Base-by-base conservation (phyloP, 37 sponge, comb jelly and placozoan genomes). In the Dysidea cf. avara region DNA sequence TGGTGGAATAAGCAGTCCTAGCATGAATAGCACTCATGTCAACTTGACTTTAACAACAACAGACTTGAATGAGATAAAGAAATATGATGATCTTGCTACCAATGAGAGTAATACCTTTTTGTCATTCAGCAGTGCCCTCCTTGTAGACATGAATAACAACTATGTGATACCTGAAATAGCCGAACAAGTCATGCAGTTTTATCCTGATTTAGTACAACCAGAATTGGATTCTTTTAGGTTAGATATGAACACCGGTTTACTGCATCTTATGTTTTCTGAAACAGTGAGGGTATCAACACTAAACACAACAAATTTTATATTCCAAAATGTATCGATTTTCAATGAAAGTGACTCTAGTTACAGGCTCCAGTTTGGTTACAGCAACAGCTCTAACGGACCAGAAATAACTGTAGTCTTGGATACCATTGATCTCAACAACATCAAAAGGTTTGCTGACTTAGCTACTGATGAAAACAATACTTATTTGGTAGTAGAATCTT, bases 11-110 rank as follows among this genome's bases (percentile, higher is more conserved):
- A 48, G 86, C 18, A 29, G 22, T 7, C 24, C 59, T 18, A 35
- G 50, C 2, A 16, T 38, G 5, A 85, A 86, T 56, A 29, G 62
- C 54, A 84, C 87, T 61, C 21, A 71, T 1, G 63, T 94, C 39
- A 59, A 69, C 18, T 62, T 94, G 28, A 40, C 5, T 2, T 72
- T 94, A 16, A 86, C 76, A 0, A 83, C 81, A 31, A 1, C n/a
- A 68, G 95, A 94, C 62, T 73, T 94, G 58, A 94, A 90, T 69
- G 85, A 84, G 62, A 72, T 94, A 32, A 94, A 94, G 88, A 86
- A 83, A 36, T 7, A 60, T 25, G 84, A 86, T 30, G 24, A 52
- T 20, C 75, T 94, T n/a, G 87, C 88, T 22, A 80, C 74, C 13
- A 56, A 67, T 32, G 22, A 52, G 1, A 28, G 43, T 46, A 87